Conservation (phyloP, 2,113 vertebrate genomes). For the Pampusana beccarii region DNA sequence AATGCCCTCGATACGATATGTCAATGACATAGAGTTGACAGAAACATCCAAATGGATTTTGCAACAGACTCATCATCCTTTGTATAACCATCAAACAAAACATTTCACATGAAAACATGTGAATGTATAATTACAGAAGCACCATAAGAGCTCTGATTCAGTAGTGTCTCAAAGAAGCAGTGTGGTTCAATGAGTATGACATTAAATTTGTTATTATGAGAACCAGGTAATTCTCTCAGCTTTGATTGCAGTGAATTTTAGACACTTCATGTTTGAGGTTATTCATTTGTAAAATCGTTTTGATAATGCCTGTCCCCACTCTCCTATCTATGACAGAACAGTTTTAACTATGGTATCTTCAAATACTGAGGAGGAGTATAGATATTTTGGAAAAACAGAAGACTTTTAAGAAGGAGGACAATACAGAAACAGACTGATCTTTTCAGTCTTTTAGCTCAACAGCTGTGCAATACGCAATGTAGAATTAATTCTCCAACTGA, state of each 20-base stretch:
- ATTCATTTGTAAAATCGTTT: background rate
- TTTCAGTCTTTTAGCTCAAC: background rate
- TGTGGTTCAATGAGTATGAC: background rate
- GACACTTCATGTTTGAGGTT: background rate
- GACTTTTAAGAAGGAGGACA: background rate
- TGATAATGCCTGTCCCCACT: background rate
- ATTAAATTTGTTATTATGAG: background rate
- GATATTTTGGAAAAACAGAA: background rate
- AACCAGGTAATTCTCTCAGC: slow-evolving; percentile 15
- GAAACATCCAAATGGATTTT: background rate
- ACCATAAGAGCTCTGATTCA: background rate
- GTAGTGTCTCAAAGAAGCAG: background rate
- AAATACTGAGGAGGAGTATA: background rate
- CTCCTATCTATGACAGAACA: background rate
- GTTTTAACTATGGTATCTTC: background rate
- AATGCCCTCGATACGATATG: background rate
- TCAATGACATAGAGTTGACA: background rate
- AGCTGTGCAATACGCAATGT: background rate
- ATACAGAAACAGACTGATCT: background rate
- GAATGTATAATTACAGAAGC: background rate
- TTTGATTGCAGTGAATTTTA: slow-evolving; percentile 8
- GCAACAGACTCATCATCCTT: background rate
- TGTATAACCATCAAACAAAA: background rate
- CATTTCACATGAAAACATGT: background rate
- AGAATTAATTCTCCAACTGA: background rate